phyloP scores from a whole-genome alignment of 2,113 vertebrate species.

The Tenrec ecaudatus region DNA sequence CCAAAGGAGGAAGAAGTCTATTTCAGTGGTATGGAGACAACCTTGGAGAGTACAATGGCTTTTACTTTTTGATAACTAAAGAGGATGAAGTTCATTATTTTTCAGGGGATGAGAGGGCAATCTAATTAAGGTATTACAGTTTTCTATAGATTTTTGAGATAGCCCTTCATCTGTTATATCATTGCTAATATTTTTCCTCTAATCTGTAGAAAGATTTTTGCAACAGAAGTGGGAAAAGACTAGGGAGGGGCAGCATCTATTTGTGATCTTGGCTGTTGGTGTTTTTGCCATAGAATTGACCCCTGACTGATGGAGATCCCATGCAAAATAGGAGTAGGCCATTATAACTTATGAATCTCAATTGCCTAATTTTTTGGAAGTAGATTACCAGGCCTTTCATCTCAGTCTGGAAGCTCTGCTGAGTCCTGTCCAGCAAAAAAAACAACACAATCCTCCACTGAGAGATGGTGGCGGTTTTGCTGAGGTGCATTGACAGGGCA shows the following conservation, averaged over 20 bases:
- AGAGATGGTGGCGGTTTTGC: background rate
- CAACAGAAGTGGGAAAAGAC: background rate
- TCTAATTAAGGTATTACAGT: no score
- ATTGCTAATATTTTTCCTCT: no score
- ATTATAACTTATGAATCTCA: background rate
- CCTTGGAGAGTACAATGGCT: no score
- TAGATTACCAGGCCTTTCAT: background rate
- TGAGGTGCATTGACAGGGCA: background rate
- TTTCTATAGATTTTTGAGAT: no score
- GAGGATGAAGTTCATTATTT: no score
- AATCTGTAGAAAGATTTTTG: background rate
- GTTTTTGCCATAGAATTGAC: background rate
- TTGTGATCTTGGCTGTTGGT: slow-evolving; percentile 7
- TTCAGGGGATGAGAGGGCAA: no score
- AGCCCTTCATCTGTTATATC: no score
- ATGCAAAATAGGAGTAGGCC: background rate
- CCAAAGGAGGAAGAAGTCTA: no score
- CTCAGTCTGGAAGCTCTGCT: background rate
- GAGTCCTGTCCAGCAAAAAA: background rate
- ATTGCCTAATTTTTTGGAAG: background rate
- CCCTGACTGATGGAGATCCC: background rate
- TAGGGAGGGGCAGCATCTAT: background rate
- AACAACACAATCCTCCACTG: background rate
- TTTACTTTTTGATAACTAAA: no score
- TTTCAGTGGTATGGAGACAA: no score